Evolutionary conservation across 2,113 vertebrate genomes (phyloP).

Genomic region (Nettapus auritus): DNA sequence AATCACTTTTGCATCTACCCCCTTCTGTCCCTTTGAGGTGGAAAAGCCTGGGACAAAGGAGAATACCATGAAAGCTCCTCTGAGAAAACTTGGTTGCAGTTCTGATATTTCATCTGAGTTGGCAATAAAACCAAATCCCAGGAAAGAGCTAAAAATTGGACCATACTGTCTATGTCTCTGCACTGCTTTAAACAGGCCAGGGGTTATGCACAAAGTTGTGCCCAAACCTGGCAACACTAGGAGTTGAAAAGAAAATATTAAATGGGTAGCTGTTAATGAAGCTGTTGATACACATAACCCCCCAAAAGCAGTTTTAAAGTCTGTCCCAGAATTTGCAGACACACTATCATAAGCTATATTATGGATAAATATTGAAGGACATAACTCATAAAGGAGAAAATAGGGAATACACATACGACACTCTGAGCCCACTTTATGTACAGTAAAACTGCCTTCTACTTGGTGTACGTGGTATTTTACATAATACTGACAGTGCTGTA

Average conservation of each 20-base stretch:
- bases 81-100: not conserved
- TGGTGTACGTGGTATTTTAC: not conserved
- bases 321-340: not conserved
- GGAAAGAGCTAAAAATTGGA: not conserved
- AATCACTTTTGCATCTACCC: not conserved
- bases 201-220: not conserved
- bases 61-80: not conserved
- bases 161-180: accelerated
- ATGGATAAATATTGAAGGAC: not conserved
- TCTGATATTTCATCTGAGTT: not conserved
- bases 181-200: not conserved
- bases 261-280: not conserved
- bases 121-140: not conserved
- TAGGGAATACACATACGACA: not conserved
- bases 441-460: not conserved
- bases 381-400: not conserved
- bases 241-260: not conserved
- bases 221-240: not conserved
- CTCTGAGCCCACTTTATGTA: not conserved
- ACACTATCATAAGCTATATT: not conserved
- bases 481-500: not conserved
- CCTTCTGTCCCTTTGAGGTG: not conserved
- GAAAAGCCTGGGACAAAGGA: not conserved
- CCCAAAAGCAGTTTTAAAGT: not conserved
- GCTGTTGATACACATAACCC: not conserved